Conservation (phyloP, 2,797 vertebrate genomes). For the Natrix natrix region DNA sequence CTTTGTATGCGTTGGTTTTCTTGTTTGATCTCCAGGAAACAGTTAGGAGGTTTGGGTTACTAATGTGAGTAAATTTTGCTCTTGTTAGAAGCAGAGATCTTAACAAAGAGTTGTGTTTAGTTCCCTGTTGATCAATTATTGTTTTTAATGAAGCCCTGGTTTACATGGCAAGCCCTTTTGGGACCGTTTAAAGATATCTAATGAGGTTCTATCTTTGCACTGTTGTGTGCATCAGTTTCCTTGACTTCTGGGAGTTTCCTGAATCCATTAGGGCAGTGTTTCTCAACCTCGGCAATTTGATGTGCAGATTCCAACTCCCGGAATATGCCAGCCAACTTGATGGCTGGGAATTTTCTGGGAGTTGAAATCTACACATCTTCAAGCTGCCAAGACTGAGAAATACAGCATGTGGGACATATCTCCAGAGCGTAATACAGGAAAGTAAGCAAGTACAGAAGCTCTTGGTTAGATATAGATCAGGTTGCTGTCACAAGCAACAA, state of each 20-base stretch:
- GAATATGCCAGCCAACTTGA: not conserved
- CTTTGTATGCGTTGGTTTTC: not conserved
- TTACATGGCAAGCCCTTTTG: not conserved
- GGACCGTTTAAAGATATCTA: conserved; percentile 17
- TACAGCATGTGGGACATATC: not conserved
- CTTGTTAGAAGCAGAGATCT: not conserved
- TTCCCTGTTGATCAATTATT: conserved; percentile 5
- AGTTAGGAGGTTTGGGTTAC: not conserved
- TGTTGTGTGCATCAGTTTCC: not conserved
- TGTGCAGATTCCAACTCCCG: not conserved
- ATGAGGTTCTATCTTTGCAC: not conserved
- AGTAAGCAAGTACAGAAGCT: not conserved
- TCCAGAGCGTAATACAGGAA: not conserved
- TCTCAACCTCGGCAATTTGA: not conserved
- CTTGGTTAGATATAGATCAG: not conserved
- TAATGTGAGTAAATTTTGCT: not conserved
- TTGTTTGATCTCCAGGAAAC: not conserved
- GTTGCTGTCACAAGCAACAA: not conserved
- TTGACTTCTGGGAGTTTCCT: conserved; percentile 4
- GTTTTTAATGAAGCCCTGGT: not conserved
- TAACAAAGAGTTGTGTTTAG: not conserved
- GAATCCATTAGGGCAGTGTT: not conserved
- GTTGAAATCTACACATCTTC: not conserved
- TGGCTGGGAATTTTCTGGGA: not conserved
- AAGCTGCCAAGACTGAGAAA: not conserved